Conservation (phyloP, 2,888 invertebrate genomes). For the Campaea margaritaria region DNA sequence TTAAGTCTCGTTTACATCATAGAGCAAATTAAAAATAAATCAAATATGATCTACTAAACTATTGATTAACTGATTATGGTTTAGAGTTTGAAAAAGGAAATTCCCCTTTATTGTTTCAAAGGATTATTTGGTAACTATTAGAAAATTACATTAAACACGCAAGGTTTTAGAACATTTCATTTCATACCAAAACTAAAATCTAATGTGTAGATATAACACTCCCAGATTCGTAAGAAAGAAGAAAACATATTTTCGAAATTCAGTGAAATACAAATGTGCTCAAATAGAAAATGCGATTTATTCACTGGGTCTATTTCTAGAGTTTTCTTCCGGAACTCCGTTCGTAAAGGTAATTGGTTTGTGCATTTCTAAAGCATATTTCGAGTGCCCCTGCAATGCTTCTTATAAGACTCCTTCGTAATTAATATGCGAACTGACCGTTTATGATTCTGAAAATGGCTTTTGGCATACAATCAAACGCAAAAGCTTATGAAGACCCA, state of each 20-base stretch:
- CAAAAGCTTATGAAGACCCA: conserved; percentile 20
- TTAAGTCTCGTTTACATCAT: too few relatives aligned
- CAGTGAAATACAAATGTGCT: conserved; percentile 18
- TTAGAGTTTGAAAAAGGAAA: too few relatives aligned
- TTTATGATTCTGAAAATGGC: neutral
- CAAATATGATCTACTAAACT: too few relatives aligned
- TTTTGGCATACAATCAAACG: neutral
- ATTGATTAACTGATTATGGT: too few relatives aligned
- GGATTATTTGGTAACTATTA: too few relatives aligned
- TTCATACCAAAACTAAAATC: too few relatives aligned
- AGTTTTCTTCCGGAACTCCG: conserved; percentile 19
- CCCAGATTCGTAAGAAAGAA: neutral
- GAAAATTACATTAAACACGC: too few relatives aligned
- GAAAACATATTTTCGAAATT: conserved; percentile 11
- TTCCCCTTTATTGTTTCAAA: too few relatives aligned
- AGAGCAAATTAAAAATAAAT: too few relatives aligned
- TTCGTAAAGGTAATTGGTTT: conserved; percentile 36
- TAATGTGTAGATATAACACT: neutral
- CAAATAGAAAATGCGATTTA: conserved; percentile 34
- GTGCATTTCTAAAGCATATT: conserved; percentile 36
- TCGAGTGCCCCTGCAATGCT: conserved; percentile 21
- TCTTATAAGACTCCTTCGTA: conserved; percentile 28
- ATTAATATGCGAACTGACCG: conserved; percentile 26
- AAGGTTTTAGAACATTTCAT: too few relatives aligned
- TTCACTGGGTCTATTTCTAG: conserved; percentile 20